Base-by-base conservation (phyloP, 92 coral and sea anemone genomes). In the Blastomussa wellsi region DNA sequence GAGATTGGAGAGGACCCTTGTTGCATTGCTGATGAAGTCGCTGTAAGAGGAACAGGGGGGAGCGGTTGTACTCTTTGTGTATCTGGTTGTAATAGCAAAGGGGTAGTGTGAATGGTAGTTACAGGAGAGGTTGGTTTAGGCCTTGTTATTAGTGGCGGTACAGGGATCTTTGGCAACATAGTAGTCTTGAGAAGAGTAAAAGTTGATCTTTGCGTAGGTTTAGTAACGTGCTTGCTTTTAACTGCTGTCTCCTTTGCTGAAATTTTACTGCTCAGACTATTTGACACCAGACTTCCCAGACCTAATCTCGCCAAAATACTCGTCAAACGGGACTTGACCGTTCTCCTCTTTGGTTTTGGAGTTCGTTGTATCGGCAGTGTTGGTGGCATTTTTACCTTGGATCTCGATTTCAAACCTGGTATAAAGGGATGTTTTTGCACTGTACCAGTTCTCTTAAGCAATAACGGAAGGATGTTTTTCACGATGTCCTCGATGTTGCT, bases 401-500 rank as follows among this genome's bases (percentile, higher is more conserved):
- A 87, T 10, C 78, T 83, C 42, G 81, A 82, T 37, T 86, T 53
- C 35, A 90, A 79, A 7, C 85, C 79, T 49, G 71, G 87, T 39
- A n/a, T n/a, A n/a, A n/a, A 11, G 29, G 48, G 72, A 67, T 67
- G 33, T 22, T 38, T 39, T 28, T 60, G 55, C n/a, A 36, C 31
- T 65, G 37, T 71, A 12, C 79, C 76, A 52, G 85, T 83, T 69
- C 84, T 92, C 78, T 92, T 85, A 19, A 94, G 89, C 44, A 94
- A 68, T 9, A 94, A 59, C 14, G 98, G 98, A 84, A 94, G 91
- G 72, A 94, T 73, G 70, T 78, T 91, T 67, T 88, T 90, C 24
- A 94, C 76, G 41, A 93, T 86, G 39, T 87, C 88, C 71, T 85
- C 93, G 59, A 94, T 55, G 84, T 88, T 89, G 7, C 70, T 60